Percentiles rank a stretch among this genome's conserved stretches.
phyloP scores from a whole-genome alignment of 2,113 vertebrate genomes.

The Nematolebias whitei region DNA sequence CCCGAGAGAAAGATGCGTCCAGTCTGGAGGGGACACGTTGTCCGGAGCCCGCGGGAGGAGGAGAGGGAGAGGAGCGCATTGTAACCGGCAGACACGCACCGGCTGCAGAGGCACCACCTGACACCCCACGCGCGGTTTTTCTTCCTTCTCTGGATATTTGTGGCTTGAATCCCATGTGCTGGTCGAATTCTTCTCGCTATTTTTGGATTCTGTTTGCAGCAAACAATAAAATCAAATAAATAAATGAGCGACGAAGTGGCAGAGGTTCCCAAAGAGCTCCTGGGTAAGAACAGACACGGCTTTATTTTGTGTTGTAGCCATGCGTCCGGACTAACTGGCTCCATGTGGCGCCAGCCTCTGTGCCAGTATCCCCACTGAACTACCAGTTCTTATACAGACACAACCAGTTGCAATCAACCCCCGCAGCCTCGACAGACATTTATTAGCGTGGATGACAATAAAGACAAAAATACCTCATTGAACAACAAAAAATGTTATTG shows the following conservation, averaged over 20 bases:
- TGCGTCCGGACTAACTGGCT: constrained; percentile 40
- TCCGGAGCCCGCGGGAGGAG: constrained; percentile 50
- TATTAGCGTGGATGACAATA: no score
- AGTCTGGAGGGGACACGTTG: constrained; percentile 39
- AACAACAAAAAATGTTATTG: no score
- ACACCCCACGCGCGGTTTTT: no score
- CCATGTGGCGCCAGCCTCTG: neutral
- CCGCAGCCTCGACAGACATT: no score
- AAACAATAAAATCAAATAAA: no score
- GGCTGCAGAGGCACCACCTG: constrained; percentile 69
- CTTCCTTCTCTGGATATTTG: constrained; percentile 2
- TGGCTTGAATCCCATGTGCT: constrained; percentile 33
- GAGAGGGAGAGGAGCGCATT: constrained; percentile 56
- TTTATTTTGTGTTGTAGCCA: constrained; percentile 32
- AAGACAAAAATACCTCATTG: no score
- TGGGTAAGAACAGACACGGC: constrained; percentile 80
- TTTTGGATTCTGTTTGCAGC: constrained; percentile 44
- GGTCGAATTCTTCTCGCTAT: constrained; percentile 6
- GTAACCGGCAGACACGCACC: constrained; percentile 65
- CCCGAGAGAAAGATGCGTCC: constrained; percentile 51
- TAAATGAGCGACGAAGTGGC: constrained; percentile 90
- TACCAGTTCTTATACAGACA: no score
- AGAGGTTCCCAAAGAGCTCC: constrained; percentile 88
- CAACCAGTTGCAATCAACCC: no score
- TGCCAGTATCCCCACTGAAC: no score